phyloP scores from a whole-genome alignment of 2,113 vertebrate species.

The Sardina pilchardus region DNA sequence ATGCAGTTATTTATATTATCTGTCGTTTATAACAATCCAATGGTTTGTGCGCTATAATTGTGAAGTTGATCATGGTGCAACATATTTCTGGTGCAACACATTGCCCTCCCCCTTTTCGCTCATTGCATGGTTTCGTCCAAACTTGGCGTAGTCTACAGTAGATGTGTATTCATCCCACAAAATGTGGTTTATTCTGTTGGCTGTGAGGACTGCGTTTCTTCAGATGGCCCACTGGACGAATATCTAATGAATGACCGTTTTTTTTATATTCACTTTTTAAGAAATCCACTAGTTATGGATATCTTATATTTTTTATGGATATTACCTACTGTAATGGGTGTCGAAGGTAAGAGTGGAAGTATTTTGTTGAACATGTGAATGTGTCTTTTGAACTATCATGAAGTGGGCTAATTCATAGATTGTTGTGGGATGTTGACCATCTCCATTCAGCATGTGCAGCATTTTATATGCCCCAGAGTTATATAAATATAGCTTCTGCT shows the following conservation, averaged over 20 bases:
- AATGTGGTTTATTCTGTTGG: slow-evolving; percentile 47
- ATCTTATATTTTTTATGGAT: slow-evolving; percentile 65
- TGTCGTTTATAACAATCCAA: not conserved
- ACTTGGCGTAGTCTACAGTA: slow-evolving; percentile 42
- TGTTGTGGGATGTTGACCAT: not conserved
- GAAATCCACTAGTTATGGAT: slow-evolving; percentile 58
- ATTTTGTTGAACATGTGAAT: slow-evolving; percentile 26
- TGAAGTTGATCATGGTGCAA: slow-evolving; percentile 5
- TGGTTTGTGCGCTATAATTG: not conserved
- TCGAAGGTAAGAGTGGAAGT: slow-evolving; percentile 67
- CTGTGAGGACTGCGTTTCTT: slow-evolving; percentile 40
- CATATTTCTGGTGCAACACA: slow-evolving; percentile 11
- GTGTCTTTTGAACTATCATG: not conserved
- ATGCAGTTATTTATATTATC: not conserved
- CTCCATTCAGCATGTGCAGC: not conserved
- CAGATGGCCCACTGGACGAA: slow-evolving; percentile 57
- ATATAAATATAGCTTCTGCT: too few species aligned
- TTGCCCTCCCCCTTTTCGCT: slow-evolving; percentile 43
- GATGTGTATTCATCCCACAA: slow-evolving; percentile 42
- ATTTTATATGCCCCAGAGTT: not conserved
- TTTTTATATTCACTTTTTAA: slow-evolving; percentile 46
- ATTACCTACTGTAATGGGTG: slow-evolving; percentile 63
- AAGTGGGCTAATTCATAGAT: not conserved
- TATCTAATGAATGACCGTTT: slow-evolving; percentile 55
- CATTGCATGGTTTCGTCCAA: slow-evolving; percentile 63